Evolutionary conservation across 2,797 vertebrate species (phyloP).

Genomic region (Coccyzus lansbergi): DNA sequence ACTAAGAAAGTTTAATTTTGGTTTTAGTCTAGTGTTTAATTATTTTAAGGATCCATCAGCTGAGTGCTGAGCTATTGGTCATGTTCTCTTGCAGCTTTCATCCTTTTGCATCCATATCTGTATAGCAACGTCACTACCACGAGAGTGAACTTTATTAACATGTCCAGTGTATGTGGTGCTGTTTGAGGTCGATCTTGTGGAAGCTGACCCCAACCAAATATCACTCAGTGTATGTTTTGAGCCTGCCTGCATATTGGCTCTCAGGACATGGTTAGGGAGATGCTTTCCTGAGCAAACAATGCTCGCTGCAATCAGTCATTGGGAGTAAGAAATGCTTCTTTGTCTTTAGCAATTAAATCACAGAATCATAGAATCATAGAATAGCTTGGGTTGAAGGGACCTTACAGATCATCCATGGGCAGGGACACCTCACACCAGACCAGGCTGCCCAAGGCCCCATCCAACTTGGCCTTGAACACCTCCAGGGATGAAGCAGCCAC

Average conservation of each 20-base stretch:
- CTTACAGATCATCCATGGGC: no score
- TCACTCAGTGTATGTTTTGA: background rate
- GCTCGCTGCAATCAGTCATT: background rate
- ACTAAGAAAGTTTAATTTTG: background rate
- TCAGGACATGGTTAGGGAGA: background rate
- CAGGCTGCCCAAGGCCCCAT: no score
- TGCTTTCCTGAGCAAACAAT: background rate
- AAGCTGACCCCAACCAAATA: background rate
- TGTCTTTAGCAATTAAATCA: background rate
- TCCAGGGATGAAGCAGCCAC: no score
- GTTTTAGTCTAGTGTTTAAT: background rate
- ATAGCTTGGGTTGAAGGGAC: no score
- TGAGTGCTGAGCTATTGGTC: background rate
- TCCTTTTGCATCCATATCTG: background rate
- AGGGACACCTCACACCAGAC: no score
- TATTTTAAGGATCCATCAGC: background rate
- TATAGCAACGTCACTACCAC: background rate
- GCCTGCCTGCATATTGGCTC: background rate
- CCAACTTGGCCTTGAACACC: no score
- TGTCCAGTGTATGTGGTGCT: fast-evolving
- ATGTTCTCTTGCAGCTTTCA: background rate
- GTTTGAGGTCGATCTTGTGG: fast-evolving
- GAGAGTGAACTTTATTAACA: background rate
- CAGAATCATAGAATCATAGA: no score
- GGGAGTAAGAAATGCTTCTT: background rate